A percentile compares a stretch with the other conserved stretches of the same genome.
Evolutionary conservation across 1,140 invertebrate genomes (phyloP).

Genomic region (Tenebrio molitor): DNA sequence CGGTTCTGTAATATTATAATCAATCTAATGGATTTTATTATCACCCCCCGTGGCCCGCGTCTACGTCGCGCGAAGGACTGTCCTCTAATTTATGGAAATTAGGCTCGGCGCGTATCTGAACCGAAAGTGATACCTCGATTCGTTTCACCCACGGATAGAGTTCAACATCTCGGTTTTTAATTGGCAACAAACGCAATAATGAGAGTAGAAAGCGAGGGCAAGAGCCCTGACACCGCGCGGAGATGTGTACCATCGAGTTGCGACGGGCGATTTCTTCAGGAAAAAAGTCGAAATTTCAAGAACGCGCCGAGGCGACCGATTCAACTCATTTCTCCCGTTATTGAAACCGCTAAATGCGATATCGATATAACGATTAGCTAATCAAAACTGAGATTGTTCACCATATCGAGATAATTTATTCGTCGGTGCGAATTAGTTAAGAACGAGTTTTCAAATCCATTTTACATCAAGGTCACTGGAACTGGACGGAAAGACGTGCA

Average conservation of each 20-base stretch:
- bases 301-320: conserved; percentile 28
- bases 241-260: not conserved
- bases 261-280: not conserved
- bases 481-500: conserved; percentile 28
- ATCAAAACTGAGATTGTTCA: conserved; percentile 45
- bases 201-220: conserved; percentile 1
- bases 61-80: conserved; percentile 35
- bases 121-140: conserved; percentile 9
- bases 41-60: conserved; percentile 1
- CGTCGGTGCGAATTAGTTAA: conserved; percentile 39
- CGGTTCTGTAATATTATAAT: conserved; percentile 50
- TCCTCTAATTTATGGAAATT: conserved; percentile 47
- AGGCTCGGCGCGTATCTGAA: not conserved
- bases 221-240: not conserved
- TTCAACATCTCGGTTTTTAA: not conserved
- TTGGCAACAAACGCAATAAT: conserved; percentile 6
- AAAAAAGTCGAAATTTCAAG: conserved; percentile 19
- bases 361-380: conserved; percentile 46
- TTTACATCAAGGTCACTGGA: conserved; percentile 42
- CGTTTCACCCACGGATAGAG: not conserved
- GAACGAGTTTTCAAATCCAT: conserved; percentile 45
- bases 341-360: conserved; percentile 40
- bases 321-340: conserved; percentile 42
- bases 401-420: conserved; percentile 48
- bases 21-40: conserved; percentile 49